Percentiles rank a stretch among this genome's conserved stretches.
Conservation (phyloP, 2,797 vertebrate genomes). For the Sardinella longiceps region DNA sequence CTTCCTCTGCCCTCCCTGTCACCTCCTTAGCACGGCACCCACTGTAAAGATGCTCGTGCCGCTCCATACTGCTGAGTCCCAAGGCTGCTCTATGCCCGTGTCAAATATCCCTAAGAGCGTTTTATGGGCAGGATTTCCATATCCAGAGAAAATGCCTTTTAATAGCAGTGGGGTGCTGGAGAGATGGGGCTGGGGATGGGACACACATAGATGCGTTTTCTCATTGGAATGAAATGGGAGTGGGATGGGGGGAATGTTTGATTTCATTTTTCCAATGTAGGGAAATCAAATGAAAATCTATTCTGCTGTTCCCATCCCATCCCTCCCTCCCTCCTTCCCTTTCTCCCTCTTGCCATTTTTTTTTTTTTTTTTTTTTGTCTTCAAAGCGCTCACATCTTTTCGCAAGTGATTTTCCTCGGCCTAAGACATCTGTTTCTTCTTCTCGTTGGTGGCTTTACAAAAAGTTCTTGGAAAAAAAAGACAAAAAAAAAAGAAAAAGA, state of each 20-base stretch:
- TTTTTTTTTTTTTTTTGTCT: constrained; percentile 17
- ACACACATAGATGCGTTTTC: background rate
- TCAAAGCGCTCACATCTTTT: constrained; percentile 46
- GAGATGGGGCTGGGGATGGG: background rate
- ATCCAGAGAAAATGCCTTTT: constrained; percentile 38
- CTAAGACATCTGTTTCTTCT: constrained; percentile 60
- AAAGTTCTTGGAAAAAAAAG: constrained; percentile 25
- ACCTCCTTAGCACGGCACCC: background rate
- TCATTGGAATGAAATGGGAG: background rate
- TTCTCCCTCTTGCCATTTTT: background rate
- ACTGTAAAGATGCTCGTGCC: background rate
- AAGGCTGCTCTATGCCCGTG: background rate
- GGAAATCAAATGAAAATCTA: constrained; percentile 12
- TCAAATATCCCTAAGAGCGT: constrained; percentile 18
- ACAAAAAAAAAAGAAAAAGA: constrained; percentile 23
- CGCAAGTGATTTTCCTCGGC: constrained; percentile 64
- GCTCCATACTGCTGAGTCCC: constrained; percentile 7
- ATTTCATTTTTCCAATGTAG: background rate
- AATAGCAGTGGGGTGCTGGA: constrained; percentile 26
- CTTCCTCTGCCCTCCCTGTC: background rate
- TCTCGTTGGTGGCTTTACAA: constrained; percentile 10
- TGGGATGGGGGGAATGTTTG: background rate
- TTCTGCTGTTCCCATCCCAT: too few relatives aligned
- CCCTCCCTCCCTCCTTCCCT: too few relatives aligned
- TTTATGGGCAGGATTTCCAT: constrained; percentile 46